Evolutionary conservation across 2,888 invertebrate genomes (phyloP).

Genomic region (Amphipoea oculea): DNA sequence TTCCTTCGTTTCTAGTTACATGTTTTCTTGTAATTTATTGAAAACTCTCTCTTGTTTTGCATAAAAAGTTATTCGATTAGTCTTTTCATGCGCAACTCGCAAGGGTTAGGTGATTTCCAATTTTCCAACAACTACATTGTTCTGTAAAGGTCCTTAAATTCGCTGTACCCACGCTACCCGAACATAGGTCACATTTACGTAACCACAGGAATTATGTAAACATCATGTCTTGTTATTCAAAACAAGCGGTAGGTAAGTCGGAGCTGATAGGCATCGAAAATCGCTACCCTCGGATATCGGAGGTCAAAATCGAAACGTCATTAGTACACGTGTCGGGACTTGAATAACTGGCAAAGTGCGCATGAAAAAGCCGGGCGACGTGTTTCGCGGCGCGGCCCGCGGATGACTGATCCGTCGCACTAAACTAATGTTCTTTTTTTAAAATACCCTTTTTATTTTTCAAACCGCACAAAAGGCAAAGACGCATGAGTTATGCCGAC

Average conservation of each 20-base stretch:
- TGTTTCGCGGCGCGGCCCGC: conserved; percentile 82
- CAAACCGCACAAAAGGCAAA: conserved; percentile 86
- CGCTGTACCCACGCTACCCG: conserved; percentile 22
- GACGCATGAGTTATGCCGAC: conserved; percentile 88
- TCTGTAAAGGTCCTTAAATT: conserved; percentile 39
- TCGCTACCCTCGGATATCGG: conserved; percentile 65
- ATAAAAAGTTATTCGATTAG: conserved; percentile 10
- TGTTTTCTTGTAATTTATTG: conserved; percentile 17
- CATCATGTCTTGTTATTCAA: conserved; percentile 64
- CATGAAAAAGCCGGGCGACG: conserved; percentile 81
- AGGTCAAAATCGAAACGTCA: conserved; percentile 83
- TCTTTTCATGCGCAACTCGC: conserved; percentile 17
- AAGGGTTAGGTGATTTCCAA: conserved; percentile 10
- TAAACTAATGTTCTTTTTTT: conserved; percentile 88
- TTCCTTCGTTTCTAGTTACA: conserved; percentile 5
- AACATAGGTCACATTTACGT: conserved; percentile 60
- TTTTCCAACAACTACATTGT: conserved; percentile 21
- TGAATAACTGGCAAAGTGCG: conserved; percentile 78
- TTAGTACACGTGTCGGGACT: conserved; percentile 76
- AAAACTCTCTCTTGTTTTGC: conserved; percentile 11
- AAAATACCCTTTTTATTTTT: conserved; percentile 83
- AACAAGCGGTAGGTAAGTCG: conserved; percentile 58
- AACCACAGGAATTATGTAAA: conserved; percentile 63
- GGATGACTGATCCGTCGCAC: conserved; percentile 89
- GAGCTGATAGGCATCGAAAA: conserved; percentile 64